These are phyloP conservation scores for Sceloporus tristichus DNA, from an alignment of 2,113 vertebrate species.

Conservation along the genomic window DNA sequence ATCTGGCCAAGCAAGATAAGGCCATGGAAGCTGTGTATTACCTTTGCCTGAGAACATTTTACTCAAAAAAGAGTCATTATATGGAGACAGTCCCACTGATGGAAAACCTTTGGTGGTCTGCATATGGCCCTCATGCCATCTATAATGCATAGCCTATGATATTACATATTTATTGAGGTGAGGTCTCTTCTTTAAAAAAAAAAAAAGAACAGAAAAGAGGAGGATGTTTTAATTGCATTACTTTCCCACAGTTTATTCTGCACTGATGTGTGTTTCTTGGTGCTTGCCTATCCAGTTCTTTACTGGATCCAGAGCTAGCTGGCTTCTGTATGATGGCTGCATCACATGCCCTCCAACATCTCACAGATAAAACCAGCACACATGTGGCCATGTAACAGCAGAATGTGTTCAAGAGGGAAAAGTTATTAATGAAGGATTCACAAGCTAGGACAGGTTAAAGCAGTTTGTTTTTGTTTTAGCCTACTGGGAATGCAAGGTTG, in stretches of 20 bases:
- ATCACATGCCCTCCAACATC: neutral
- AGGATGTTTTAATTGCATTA: too few species aligned
- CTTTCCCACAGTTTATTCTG: neutral
- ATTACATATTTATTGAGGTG: neutral
- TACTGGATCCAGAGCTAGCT: neutral
- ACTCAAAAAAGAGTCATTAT: neutral
- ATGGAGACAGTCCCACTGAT: neutral
- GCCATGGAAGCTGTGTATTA: neutral
- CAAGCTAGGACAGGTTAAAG: too few species aligned
- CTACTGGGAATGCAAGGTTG: too few species aligned
- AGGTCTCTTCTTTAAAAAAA: neutral
- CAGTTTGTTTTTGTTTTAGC: too few species aligned
- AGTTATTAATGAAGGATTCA: too few species aligned
- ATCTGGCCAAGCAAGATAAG: constrained; percentile 1
- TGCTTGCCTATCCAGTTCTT: neutral
- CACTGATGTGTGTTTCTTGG: neutral
- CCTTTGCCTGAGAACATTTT: neutral
- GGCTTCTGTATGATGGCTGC: neutral
- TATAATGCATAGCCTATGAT: neutral
- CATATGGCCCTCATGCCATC: neutral
- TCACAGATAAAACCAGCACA: too few species aligned
- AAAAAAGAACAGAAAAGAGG: neutral
- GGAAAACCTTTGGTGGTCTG: neutral
- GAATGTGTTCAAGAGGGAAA: too few species aligned
- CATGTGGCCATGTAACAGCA: too few species aligned